Conservation (phyloP, 2,888 invertebrate genomes). For the Balanococcus diminutus region DNA sequence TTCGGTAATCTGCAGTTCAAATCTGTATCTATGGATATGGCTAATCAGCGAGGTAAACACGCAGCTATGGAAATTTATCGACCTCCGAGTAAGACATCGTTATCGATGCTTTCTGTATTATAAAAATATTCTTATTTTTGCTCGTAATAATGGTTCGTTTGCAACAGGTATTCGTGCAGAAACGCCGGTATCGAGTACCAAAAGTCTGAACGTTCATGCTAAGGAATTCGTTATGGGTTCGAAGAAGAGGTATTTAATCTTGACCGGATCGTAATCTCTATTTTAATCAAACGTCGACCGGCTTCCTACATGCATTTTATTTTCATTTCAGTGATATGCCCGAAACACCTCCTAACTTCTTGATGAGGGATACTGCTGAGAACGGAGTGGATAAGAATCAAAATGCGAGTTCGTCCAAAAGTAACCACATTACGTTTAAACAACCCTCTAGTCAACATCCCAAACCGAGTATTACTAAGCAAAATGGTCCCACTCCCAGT, state of each 20-base stretch:
- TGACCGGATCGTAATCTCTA: too few species aligned
- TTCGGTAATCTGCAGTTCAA: not conserved
- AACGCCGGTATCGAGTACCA: slow-evolving; percentile 60
- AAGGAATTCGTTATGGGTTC: slow-evolving; percentile 83
- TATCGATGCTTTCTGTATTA: slow-evolving; percentile 57
- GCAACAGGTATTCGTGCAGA: not conserved
- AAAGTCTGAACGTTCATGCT: slow-evolving; percentile 82
- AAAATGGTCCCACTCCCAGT: not conserved
- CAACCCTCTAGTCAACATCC: not conserved
- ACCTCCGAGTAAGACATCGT: slow-evolving; percentile 74
- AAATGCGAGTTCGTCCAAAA: not conserved
- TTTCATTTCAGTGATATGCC: not conserved
- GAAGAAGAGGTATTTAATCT: not conserved
- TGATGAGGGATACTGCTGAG: not conserved
- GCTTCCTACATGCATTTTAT: too few species aligned
- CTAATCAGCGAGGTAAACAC: slow-evolving; percentile 56
- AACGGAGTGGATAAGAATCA: not conserved
- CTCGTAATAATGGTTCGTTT: slow-evolving; percentile 59
- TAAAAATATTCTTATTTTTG: slow-evolving; percentile 63
- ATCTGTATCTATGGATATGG: not conserved
- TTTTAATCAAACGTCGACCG: too few species aligned
- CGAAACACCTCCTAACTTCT: not conserved
- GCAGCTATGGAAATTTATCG: slow-evolving; percentile 85
- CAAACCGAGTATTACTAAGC: not conserved
- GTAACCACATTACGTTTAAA: not conserved